Evolutionary conservation across 1,140 invertebrate genomes (phyloP), one percentile per base, ranked within the genome.

Genomic region (Drosophila albomicans): DNA sequence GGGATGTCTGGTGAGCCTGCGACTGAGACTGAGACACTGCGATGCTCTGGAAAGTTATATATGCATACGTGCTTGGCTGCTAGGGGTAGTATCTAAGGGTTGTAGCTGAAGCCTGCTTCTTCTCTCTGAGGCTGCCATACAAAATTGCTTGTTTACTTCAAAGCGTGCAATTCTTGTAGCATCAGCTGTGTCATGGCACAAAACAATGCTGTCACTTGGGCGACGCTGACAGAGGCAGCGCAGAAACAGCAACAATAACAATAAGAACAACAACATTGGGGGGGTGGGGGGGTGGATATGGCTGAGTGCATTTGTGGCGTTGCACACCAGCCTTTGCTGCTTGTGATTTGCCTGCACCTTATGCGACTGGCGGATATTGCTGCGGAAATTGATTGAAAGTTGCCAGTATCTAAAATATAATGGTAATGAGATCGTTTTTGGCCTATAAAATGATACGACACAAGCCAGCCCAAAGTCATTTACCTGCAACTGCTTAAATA

Each of bases 111-210:
- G 32, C 35, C 48, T 32, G 54, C 45, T 32, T 48, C 20, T 25
- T 25, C 20, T 4, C 20, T 25, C 52, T 73, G 81, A 56, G 68
- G 56, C 67, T 74, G 80, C 79, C 79, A 82, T 73, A 63, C 74
- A 73, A 88, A 89, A 88, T 88, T 88, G 84, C 84, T 88, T 88
- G 84, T 88, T 88, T 88, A 88, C 84, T 88, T 88, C 84, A 88
- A 88, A 88, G 84, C 81, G 72, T 84, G 84, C 80, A 78, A 81
- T 80, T 88, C 74, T 79, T 89, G 80, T 68, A 89, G 84, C 84
- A 88, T 88, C 84, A 88, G 84, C 82, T 87, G 84, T 74, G 70
- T 88, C 79, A 68, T 72, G 84, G 63, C 66, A 51, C 79, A 80
- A 88, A 87, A 87, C 82, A 87, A 87, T 87, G 82, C 82, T 82